Conservation (phyloP, 2,888 invertebrate genomes). For the Monoplex corrugatus region DNA sequence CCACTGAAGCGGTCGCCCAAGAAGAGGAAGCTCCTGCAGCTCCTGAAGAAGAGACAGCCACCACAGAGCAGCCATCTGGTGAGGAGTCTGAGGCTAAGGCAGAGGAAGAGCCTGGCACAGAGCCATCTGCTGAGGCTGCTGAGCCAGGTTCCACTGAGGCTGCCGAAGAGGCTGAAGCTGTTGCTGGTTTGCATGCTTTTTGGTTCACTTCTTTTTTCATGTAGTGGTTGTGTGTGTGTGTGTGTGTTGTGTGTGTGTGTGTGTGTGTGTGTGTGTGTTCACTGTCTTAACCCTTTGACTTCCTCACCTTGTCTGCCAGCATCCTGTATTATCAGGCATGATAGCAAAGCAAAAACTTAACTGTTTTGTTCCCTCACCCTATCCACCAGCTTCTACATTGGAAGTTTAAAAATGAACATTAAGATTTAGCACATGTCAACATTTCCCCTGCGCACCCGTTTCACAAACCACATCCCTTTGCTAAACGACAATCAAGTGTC, state of each 20-base stretch:
- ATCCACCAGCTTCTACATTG: too few relatives aligned
- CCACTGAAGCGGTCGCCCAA: slow-evolving; percentile 20
- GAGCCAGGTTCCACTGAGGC: slow-evolving; percentile 50
- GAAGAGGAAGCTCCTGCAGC: background rate
- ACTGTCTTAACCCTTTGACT: background rate
- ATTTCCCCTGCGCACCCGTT: too few relatives aligned
- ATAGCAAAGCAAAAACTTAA: too few relatives aligned
- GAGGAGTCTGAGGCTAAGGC: slow-evolving; percentile 34
- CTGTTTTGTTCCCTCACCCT: too few relatives aligned
- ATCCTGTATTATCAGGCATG: too few relatives aligned
- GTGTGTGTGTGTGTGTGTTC: background rate
- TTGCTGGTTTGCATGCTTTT: slow-evolving; percentile 44
- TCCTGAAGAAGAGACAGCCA: slow-evolving; percentile 34
- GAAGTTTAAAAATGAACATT: too few relatives aligned
- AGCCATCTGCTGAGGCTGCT: slow-evolving; percentile 50
- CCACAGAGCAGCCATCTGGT: slow-evolving; percentile 20
- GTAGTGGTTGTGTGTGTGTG: background rate
- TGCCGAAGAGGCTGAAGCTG: slow-evolving; percentile 44
- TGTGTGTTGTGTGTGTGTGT: background rate
- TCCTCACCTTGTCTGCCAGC: too few relatives aligned
- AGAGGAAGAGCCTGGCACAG: slow-evolving; percentile 23
- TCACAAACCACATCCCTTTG: too few relatives aligned
- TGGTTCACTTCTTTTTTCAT: background rate
- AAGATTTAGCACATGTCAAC: too few relatives aligned
- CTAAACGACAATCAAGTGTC: too few relatives aligned